Base-by-base conservation (phyloP, 92 coral and sea anemone genomes). In the Meandrina meandrites region DNA sequence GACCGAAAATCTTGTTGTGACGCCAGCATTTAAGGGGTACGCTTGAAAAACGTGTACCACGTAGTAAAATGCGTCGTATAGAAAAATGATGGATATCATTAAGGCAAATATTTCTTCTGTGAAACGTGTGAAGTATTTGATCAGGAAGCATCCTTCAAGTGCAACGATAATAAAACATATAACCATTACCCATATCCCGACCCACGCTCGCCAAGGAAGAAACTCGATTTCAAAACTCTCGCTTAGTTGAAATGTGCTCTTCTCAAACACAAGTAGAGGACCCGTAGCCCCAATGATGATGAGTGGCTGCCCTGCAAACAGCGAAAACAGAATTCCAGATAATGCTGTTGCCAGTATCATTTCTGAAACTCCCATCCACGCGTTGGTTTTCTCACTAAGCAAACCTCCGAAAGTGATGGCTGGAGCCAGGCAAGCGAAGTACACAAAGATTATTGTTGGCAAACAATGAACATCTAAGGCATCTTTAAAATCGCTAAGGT, bases 311-410 rank as follows among this genome's bases (percentile, higher is more conserved):
- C 99, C 99, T 53, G 97, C 99, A 48, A 97, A 92, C 18, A 97
- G 90, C 35, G 97, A 91, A 83, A 97, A 97, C 28, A 97, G 73
- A 27, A 95, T 74, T 47, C 99, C 99, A 35, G 93, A 94, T 22
- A 97, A 79, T 48, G 98, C 98, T 11, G 97, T 97, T 14, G 99
- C 94, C 8, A 95, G 31, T 32, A 97, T 94, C 92, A 96, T 97
- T 81, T 97, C 99, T 51, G 99, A 90, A 32, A 95, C 99, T 62
- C 99, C 99, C 94, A 97, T 95, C 99, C 99, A 97, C 4, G 87
- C 93, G 36, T 94, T 67, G 27, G 99, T 97, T 70, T 89, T 93
- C 79, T 95, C 94, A 77, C 96, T 92, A 30, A 97, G 75, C 79
- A 97, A 81, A n/a, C 99, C 99, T 30, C 99, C 99, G 85, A 97